Evolutionary conservation across 2,113 vertebrate genomes (phyloP), one percentile per base, ranked within the genome.

Genomic region (Lasiurus cinereus): DNA sequence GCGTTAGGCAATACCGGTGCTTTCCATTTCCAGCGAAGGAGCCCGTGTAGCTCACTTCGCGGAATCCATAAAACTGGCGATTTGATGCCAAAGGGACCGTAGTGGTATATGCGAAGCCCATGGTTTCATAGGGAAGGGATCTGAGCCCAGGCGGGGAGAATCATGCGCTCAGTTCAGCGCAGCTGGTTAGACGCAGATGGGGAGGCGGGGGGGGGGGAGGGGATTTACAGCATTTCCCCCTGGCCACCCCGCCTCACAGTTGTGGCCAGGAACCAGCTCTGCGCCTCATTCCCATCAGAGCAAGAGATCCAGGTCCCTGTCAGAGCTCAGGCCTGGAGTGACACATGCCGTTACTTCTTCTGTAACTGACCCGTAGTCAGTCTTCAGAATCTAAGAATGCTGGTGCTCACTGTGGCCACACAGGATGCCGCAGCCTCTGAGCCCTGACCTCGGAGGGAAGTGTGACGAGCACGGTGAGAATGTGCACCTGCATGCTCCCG

Each of bases 11-110:
- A 3, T 39, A 67, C 48, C 4, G 11, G 4, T 19, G 2, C 13
- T 93, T 77, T 19, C 67, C 33, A 36, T 83, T 96, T 88, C 54
- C 48, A 80, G 46, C 85, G 66, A 54, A 76, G 31, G 24, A 70
- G 27, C 11, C 21, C 48, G 29, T 80, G 76, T 39, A 88, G 67
- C 56, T 64, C 43, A 48, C 79, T 83, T 94, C 31, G 33, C 33
- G n/a, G 62, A 64, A 18, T 86, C 36, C 43, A 56, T 77, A 39
- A 90, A 85, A 76, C 31, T 64, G 80, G 78, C 19, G 12, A 43
- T 27, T 10, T 64, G 69, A 88, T 14, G 27, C 72, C 31, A 2
- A 72, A 19, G 73, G 52, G 83, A 36, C 36, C 29, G 29, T 10
- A 13, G 67, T 54, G 24, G 21, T 43, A 27, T 1, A 50, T 10